Evolutionary conservation across 2,888 invertebrate species (phyloP).

Genomic region (Ennomos fuscantarius): DNA sequence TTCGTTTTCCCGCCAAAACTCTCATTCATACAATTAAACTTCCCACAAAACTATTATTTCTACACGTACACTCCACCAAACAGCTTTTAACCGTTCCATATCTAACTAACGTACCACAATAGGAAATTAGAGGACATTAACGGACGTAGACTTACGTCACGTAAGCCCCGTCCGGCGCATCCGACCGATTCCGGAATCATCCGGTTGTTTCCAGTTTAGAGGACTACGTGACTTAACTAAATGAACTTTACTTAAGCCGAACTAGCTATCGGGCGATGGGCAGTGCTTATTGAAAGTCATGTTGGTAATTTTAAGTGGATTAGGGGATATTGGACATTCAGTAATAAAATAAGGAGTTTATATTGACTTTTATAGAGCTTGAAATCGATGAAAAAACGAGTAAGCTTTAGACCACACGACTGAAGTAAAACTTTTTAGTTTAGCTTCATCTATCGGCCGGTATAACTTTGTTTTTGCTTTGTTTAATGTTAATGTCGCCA

Average conservation of each 20-base stretch:
- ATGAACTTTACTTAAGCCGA: constrained; percentile 44
- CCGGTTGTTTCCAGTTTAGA: constrained; percentile 49
- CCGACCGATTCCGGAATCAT: constrained; percentile 38
- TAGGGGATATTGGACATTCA: constrained; percentile 1
- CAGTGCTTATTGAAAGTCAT: constrained; percentile 27
- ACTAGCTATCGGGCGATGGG: constrained; percentile 13
- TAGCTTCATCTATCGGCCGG: no score
- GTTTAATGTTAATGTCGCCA: no score
- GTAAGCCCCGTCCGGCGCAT: constrained; percentile 31
- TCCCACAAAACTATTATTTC: constrained; percentile 17
- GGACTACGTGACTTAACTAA: constrained; percentile 57
- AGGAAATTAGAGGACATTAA: constrained; percentile 31
- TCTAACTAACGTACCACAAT: constrained; percentile 22
- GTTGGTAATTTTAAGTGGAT: constrained; percentile 27
- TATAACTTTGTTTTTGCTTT: no score
- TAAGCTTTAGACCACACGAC: no score
- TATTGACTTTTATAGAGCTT: no score
- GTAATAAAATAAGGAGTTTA: neutral
- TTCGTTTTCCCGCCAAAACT: no score
- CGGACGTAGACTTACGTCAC: constrained; percentile 28
- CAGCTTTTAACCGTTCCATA: constrained; percentile 10
- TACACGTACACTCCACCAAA: constrained; percentile 8
- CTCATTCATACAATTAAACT: neutral
- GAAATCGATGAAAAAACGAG: no score
- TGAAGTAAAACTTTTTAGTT: no score